Evolutionary conservation across 2,888 invertebrate species (phyloP).

Genomic region (Entomobrya multifasciata): DNA sequence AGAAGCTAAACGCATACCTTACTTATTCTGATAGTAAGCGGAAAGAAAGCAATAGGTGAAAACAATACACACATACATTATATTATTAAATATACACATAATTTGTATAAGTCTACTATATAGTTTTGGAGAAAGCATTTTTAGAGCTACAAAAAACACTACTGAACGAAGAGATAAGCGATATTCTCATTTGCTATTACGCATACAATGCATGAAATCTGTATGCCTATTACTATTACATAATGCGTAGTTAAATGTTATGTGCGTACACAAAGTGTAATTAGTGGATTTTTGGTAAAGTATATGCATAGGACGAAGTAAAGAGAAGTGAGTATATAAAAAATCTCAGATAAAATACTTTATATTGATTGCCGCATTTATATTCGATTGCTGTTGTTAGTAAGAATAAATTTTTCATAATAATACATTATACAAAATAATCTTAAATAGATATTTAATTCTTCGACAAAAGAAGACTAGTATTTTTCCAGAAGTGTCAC

Average conservation of each 20-base stretch:
- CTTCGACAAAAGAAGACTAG: conserved; percentile 50
- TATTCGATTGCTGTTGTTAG: conserved; percentile 31
- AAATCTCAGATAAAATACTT: conserved; percentile 27
- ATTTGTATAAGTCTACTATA: neutral
- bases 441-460: conserved; percentile 23
- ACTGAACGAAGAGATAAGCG: too few relatives aligned
- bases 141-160: conserved; percentile 23
- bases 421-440: neutral
- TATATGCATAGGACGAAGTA: neutral
- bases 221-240: neutral
- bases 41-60: conserved; percentile 61
- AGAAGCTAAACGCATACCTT: too few relatives aligned
- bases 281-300: conserved; percentile 1
- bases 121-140: conserved; percentile 26
- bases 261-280: neutral
- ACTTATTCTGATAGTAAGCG: conserved; percentile 22
- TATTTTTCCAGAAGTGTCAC: conserved; percentile 60
- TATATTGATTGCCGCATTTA: conserved; percentile 20
- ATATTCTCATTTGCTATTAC: too few relatives aligned
- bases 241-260: conserved; percentile 1
- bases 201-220: too few relatives aligned
- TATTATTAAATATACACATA: neutral
- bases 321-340: conserved; percentile 3
- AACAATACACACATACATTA: conserved; percentile 46
- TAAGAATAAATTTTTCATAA: neutral